These are phyloP conservation scores for Dicyrtoma fusca DNA, from an alignment of 2,888 invertebrate species.

Conservation along the genomic window DNA sequence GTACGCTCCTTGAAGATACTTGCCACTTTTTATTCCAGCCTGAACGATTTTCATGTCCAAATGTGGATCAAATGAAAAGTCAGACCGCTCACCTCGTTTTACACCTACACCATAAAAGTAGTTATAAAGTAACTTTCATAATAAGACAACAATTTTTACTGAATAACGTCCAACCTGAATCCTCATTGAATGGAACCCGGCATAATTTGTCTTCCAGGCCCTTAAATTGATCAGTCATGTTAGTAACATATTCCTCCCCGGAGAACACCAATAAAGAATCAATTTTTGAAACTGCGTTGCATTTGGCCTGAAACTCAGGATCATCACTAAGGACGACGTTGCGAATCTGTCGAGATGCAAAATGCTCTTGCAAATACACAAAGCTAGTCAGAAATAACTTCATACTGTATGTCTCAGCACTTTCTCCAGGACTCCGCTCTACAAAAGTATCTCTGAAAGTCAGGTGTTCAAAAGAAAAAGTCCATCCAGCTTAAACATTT, in stretches of 20 bases:
- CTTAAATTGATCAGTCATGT: conserved; percentile 46
- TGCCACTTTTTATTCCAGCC: conserved; percentile 51
- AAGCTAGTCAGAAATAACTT: conserved; percentile 69
- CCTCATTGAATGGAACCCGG: conserved; percentile 54
- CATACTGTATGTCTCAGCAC: conserved; percentile 88
- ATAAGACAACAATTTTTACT: neutral
- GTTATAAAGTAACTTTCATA: no score
- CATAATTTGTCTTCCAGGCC: conserved; percentile 55
- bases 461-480: no score
- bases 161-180: conserved; percentile 44
- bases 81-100: conserved; percentile 4
- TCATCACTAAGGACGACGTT: conserved; percentile 53
- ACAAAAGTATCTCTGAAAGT: conserved; percentile 87
- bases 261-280: conserved; percentile 27
- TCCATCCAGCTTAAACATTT: neutral
- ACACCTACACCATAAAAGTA: neutral
- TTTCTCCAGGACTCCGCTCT: conserved; percentile 78
- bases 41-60: conserved; percentile 44
- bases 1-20: conserved; percentile 52
- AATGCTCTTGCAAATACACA: conserved; percentile 47
- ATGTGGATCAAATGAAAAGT: conserved; percentile 43
- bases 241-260: conserved; percentile 49
- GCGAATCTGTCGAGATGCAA: conserved; percentile 39
- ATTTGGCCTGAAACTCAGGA: conserved; percentile 45
- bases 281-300: neutral